Base-by-base conservation (phyloP, 1,140 invertebrate genomes). In the Pseudomyrmex pallidus region DNA sequence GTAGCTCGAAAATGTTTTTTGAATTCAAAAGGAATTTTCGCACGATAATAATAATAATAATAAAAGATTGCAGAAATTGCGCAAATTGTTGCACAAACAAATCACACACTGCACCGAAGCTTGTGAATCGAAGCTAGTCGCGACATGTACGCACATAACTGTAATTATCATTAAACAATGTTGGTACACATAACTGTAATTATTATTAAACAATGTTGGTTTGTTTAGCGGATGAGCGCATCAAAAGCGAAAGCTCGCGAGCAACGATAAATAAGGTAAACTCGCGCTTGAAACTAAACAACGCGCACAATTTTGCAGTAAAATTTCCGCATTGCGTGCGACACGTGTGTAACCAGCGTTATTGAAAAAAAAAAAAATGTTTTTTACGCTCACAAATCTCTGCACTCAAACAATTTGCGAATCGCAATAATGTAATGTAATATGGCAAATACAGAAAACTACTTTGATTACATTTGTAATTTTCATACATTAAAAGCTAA, bases 311-410 rank as follows among this genome's bases (percentile, higher is more conserved):
- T 78, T 70, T 56, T 35, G 64, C 15, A 44, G 35, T 78, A 67
- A 56, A 78, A 83, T 77, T 77, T 83, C 52, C 56, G 82, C 74
- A 62, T 77, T 57, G 61, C 74, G 35, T 35, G 5, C 7, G 44
- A n/a, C 9, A 17, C 35, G 5, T 15, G 5, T 15, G 44, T 15
- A 15, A 8, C 25, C 48, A 25, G 5, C 20, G 22, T 35, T 66
- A 44, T 52, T 22, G 10, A 59, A 78, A 70, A 68, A 9, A 20
- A 17, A 25, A 9, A 50, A 52, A 57, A 25, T 3, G 2, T 61
- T 70, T 64, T 8, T 1, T 35, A 35, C n/a, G 44, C 17, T 54
- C 17, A 22, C 52, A 8, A n/a, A 35, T 7, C 17, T 17, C 22
- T n/a, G 52, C 52, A 44, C 17, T 80, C 20, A 52, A 52, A 64